Evolutionary conservation across 2,888 invertebrate species (phyloP), one percentile per base, ranked within the genome.

Genomic region (Trissonchulus sp.): DNA sequence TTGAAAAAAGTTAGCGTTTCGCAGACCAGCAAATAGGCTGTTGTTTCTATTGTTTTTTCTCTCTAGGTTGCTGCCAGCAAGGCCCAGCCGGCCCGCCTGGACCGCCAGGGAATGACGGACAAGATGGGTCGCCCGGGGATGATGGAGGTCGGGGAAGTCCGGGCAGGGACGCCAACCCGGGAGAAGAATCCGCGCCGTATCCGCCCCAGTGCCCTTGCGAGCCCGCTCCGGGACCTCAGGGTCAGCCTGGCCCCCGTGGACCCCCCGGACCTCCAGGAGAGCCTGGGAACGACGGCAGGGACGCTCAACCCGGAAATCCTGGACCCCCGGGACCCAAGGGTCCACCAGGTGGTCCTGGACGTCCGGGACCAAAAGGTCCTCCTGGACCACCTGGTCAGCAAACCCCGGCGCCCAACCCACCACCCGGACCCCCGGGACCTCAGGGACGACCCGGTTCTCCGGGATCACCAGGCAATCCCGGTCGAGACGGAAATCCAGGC

Each of bases 301-400:
- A 80, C 73, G 82, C 80, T 76, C 78, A 77, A 23, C 76, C 79
- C 65, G 81, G 81, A 77, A 78, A 78, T 74, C 78, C 78, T 30
- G 81, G 81, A 76, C 77, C 78, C 65, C 78, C 78, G 73, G 82
- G 82, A 77, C 80, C 76, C 63, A 73, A 79, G 36, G 82, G 82
- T 75, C 74, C 76, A 68, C 78, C 79, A n/a, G 80, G 80, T 35
- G 76, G 77, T 18, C 75, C 79, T 76, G 79, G 78, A 0, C 76
- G 78, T 28, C 81, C 80, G 48, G 77, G 79, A 60, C 78, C 76
- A 36, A 76, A 79, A 33, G 78, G 79, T 37, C 78, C 79, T 28
- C 78, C 79, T n/a, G 81, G 81, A 76, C 74, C 76, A 37, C 77
- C 77, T 37, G 81, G 81, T 23, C 8, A 8, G 48, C 48, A 48